Conservation (phyloP, 2,113 vertebrate species). For the Meriones unguiculatus region DNA sequence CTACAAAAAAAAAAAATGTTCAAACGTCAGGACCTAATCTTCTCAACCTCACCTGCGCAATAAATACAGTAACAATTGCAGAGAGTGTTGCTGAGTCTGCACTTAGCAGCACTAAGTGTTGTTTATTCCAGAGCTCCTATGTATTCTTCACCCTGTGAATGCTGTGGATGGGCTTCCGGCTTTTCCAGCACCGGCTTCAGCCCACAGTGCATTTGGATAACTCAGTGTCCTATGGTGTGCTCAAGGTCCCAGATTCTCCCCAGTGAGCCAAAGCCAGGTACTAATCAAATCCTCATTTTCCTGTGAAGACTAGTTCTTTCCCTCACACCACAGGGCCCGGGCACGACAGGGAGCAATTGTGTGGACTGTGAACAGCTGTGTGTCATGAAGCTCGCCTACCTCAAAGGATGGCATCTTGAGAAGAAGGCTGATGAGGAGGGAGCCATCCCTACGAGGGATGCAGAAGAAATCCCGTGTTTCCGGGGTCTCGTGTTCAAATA, state of each 20-base stretch:
- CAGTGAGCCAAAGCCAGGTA: not conserved
- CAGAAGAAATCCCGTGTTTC: not conserved
- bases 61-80: not conserved
- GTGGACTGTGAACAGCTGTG: not conserved
- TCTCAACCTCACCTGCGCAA: constrained; percentile 10
- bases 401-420: not conserved
- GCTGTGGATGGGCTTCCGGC: constrained; percentile 1
- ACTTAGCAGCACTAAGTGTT: not conserved
- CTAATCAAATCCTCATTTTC: not conserved
- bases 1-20: not conserved
- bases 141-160: not conserved
- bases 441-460: constrained; percentile 9
- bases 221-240: not conserved
- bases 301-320: not conserved
- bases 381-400: not conserved
- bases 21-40: not conserved
- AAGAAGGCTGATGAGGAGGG: constrained; percentile 6
- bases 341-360: not conserved
- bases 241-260: not conserved
- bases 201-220: not conserved
- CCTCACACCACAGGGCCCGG: not conserved
- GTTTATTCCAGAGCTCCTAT: not conserved
- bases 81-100: not conserved
- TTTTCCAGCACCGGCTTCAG: not conserved
- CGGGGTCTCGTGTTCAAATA: not conserved